These are phyloP conservation scores for Proterorhinus semilunaris DNA, from an alignment of 2,113 vertebrate species.

Conservation along the genomic window DNA sequence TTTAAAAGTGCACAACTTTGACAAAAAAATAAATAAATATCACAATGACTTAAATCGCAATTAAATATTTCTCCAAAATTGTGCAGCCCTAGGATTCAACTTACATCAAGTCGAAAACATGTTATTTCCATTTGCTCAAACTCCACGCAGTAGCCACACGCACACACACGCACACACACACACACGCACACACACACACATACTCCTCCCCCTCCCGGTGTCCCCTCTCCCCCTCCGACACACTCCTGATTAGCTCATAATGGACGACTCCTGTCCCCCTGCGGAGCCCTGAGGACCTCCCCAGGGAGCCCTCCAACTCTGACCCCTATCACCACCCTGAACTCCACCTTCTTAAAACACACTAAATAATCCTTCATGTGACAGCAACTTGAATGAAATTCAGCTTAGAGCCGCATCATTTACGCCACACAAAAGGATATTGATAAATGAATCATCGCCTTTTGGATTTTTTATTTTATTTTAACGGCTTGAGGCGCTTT, in stretches of 20 bases:
- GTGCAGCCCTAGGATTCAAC: no score
- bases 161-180: slow-evolving; percentile 42
- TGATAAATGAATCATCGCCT: slow-evolving; percentile 69
- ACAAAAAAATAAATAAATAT: no score
- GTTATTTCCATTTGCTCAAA: no score
- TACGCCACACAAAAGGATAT: slow-evolving; percentile 69
- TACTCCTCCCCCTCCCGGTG: slow-evolving; percentile 13
- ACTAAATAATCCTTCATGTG: slow-evolving; percentile 84
- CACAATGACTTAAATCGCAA: no score
- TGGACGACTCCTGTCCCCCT: slow-evolving; percentile 72
- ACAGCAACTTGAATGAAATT: slow-evolving; percentile 78
- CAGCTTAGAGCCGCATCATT: slow-evolving; percentile 74
- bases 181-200: background rate
- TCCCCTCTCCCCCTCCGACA: slow-evolving; percentile 18
- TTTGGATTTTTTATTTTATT: slow-evolving; percentile 36
- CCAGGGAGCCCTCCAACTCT: slow-evolving; percentile 74
- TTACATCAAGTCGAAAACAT: no score
- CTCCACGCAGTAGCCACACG: background rate
- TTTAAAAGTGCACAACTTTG: no score
- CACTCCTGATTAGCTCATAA: slow-evolving; percentile 75
- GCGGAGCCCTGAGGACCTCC: slow-evolving; percentile 68
- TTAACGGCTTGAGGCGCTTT: slow-evolving; percentile 20
- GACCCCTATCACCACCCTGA: slow-evolving; percentile 73
- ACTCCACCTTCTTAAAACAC: slow-evolving; percentile 79
- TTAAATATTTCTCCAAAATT: no score